These are phyloP conservation scores for Novumbra hubbsi DNA, from an alignment of 2,797 vertebrate genomes.

Conservation along the genomic window DNA sequence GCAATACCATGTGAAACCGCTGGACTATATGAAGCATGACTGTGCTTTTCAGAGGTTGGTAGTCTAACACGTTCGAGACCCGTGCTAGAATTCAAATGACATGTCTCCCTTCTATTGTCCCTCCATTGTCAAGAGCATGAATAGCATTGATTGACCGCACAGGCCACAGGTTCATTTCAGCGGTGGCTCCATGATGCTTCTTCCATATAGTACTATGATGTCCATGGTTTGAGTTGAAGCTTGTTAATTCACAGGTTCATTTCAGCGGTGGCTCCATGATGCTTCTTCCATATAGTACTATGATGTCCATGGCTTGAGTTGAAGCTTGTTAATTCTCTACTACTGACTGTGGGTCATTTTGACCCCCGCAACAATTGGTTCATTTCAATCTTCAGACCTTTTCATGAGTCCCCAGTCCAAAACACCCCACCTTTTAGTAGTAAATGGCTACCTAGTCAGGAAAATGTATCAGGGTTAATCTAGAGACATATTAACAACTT, in stretches of 20 bases:
- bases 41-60: not conserved
- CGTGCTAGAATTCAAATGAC: constrained; percentile 23
- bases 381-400: no score
- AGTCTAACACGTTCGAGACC: not conserved
- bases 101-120: constrained; percentile 5
- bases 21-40: not conserved
- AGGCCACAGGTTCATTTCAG: constrained; percentile 30
- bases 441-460: no score
- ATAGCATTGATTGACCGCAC: constrained; percentile 28
- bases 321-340: constrained; percentile 50
- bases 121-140: constrained; percentile 16
- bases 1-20: not conserved
- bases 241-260: constrained; percentile 25
- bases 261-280: constrained; percentile 24
- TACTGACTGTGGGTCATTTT: no score
- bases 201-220: constrained; percentile 28
- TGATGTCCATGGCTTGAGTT: no score
- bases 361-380: no score
- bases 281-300: constrained; percentile 27
- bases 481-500: no score
- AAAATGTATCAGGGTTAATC: no score
- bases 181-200: constrained; percentile 19
- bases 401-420: constrained; percentile 20
- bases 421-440: constrained; percentile 53
- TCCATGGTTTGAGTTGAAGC: no score